Evolutionary conservation across 2,888 invertebrate genomes (phyloP).

Genomic region (Apeira syringaria): DNA sequence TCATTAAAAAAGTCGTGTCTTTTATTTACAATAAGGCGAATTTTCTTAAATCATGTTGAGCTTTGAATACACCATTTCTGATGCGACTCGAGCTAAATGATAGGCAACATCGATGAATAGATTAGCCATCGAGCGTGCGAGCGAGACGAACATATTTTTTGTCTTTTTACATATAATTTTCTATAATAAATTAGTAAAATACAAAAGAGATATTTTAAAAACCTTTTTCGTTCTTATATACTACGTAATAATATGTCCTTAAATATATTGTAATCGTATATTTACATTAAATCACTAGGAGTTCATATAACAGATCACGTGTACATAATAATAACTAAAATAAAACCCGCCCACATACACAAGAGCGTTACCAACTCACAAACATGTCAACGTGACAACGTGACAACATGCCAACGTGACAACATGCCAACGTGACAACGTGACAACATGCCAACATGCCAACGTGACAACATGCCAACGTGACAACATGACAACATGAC

Average conservation of each 20-base stretch:
- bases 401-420: no score
- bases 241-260: conserved; percentile 3
- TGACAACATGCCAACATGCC: no score
- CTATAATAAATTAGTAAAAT: conserved; percentile 20
- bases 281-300: conserved; percentile 18
- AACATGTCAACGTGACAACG: no score
- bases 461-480: no score
- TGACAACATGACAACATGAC: no score
- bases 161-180: conserved; percentile 11
- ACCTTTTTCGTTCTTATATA: conserved; percentile 11
- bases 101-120: conserved; percentile 25
- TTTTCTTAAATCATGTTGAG: conserved; percentile 21
- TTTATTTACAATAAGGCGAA: conserved; percentile 22
- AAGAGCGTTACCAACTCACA: no score
- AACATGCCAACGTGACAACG: no score
- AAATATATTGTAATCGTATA: conserved; percentile 9
- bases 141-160: conserved; percentile 15
- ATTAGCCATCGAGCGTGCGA: conserved; percentile 12
- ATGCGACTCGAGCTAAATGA: conserved; percentile 29
- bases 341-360: no score
- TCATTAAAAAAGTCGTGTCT: conserved; percentile 20
- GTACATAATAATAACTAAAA: conserved; percentile 7
- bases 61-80: conserved; percentile 20
- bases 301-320: conserved; percentile 17
- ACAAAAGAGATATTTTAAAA: conserved; percentile 24